Evolutionary conservation across 1,140 invertebrate genomes (phyloP).

Genomic region (Heliothis virescens): DNA sequence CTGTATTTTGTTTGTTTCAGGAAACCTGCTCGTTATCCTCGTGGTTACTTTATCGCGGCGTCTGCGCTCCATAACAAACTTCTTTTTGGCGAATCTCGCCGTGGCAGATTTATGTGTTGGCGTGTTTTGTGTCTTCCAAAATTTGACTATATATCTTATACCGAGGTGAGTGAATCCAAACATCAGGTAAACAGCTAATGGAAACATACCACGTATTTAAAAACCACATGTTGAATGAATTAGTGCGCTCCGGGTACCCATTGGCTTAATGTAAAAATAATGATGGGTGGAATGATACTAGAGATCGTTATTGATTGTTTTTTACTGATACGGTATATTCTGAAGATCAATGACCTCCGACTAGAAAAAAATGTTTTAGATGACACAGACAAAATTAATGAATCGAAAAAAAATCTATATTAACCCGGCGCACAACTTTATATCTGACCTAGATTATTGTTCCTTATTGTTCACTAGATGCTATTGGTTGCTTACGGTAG

Average conservation of each 20-base stretch:
- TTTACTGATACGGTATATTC: too few species aligned
- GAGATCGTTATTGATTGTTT: too few species aligned
- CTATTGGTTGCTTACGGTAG: too few species aligned
- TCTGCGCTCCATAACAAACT: constrained; percentile 93
- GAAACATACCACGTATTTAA: constrained; percentile 24
- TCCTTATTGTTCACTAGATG: too few species aligned
- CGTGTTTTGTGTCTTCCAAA: constrained; percentile 95
- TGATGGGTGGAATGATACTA: background rate
- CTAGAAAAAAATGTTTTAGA: too few species aligned
- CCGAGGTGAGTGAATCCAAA: constrained; percentile 86
- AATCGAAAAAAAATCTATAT: too few species aligned
- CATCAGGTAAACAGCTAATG: constrained; percentile 33
- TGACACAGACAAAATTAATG: too few species aligned
- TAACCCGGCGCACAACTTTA: too few species aligned
- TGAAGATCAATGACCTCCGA: too few species aligned
- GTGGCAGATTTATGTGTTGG: constrained; percentile 94
- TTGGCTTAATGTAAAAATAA: constrained; percentile 18
- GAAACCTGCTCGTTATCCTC: constrained; percentile 93
- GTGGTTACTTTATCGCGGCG: constrained; percentile 92
- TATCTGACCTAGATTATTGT: too few species aligned
- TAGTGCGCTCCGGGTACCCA: background rate
- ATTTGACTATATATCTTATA: constrained; percentile 92
- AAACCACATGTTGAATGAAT: constrained; percentile 35
- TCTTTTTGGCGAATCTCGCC: constrained; percentile 94
- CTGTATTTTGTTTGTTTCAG: constrained; percentile 85